A percentile compares a stretch with the other conserved stretches of the same genome.
Conservation (phyloP, 2,797 vertebrate genomes). For the Spheniscus humboldti region DNA sequence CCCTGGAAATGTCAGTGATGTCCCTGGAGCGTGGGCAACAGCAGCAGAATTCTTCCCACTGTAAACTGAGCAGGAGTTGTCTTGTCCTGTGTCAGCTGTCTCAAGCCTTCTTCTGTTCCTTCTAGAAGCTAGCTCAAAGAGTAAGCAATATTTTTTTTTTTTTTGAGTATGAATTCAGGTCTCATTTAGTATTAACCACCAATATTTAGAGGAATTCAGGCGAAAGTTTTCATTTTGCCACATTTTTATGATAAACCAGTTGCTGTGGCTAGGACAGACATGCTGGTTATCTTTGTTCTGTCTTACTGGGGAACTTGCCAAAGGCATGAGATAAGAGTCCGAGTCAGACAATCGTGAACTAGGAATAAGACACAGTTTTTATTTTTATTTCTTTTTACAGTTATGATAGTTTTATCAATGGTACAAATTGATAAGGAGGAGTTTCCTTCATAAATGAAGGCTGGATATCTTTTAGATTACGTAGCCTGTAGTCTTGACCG, state of each 20-base stretch:
- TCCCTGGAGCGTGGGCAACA: not conserved
- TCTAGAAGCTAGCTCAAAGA: not conserved
- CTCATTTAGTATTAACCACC: not conserved
- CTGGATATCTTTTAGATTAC: not conserved
- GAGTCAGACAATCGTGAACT: not conserved
- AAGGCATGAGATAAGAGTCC: not conserved
- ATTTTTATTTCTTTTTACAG: not conserved
- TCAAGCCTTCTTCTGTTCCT: not conserved
- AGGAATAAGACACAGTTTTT: not conserved
- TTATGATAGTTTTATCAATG: not conserved
- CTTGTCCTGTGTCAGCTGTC: not conserved
- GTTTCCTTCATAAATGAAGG: not conserved
- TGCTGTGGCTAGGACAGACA: not conserved
- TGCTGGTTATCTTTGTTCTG: not conserved
- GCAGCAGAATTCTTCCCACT: not conserved
- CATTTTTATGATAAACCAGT: not conserved
- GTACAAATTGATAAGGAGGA: not conserved
- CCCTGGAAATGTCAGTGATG: not conserved
- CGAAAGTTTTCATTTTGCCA: not conserved
- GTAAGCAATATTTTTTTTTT: not conserved
- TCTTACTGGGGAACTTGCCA: not conserved
- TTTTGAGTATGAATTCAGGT: not conserved
- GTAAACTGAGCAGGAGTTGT: not conserved
- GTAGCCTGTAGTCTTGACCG: not conserved
- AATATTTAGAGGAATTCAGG: not conserved